phyloP scores from a whole-genome alignment of 35 echinoderm and acorn worm species.

The Heliocidaris erythrogramma region DNA sequence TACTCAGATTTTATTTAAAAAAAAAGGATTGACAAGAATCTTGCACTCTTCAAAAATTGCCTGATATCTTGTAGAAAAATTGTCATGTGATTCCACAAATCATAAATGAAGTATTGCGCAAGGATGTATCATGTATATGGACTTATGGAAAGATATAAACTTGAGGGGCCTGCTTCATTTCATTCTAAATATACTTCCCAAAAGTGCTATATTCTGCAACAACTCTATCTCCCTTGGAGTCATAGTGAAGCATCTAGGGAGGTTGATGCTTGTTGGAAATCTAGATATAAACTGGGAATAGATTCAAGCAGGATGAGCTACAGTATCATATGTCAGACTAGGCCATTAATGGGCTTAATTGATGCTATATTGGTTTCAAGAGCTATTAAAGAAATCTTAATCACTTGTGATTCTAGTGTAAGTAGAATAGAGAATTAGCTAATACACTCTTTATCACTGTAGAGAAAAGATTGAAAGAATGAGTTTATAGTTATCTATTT shows the following conservation, averaged over 20 bases:
- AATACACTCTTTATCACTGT: no score
- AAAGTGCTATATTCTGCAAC: constrained; percentile 2
- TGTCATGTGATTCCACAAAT: background rate
- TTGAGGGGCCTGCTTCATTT: background rate
- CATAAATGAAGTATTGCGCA: background rate
- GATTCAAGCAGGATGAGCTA: background rate
- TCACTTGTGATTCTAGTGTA: background rate
- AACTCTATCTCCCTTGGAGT: background rate
- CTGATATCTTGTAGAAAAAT: background rate
- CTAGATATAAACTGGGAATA: background rate
- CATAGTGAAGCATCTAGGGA: background rate
- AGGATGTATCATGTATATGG: background rate
- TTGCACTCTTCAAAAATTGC: background rate
- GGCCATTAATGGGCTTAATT: background rate
- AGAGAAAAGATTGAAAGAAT: background rate
- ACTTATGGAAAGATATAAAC: background rate
- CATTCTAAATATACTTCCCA: background rate
- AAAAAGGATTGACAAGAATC: background rate
- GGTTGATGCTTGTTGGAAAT: background rate
- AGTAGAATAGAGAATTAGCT: background rate
- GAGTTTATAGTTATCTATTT: background rate
- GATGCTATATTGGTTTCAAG: constrained; percentile 11
- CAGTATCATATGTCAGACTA: background rate
- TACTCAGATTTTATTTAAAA: background rate
- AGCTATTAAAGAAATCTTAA: background rate